These are phyloP conservation scores for Vanessa atalanta DNA, from an alignment of 1,140 invertebrate species.

Conservation along the genomic window DNA sequence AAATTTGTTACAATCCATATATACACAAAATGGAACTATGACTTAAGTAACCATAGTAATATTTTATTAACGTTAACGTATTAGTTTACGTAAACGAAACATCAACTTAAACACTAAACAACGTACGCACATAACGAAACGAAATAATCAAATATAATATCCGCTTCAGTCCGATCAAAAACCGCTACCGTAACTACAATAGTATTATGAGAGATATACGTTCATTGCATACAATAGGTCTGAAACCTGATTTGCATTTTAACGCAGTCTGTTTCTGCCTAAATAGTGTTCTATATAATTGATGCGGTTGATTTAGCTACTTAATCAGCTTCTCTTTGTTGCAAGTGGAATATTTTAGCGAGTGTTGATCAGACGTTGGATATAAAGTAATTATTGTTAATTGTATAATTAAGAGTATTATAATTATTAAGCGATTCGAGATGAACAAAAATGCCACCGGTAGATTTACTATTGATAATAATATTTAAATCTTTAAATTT, in stretches of 20 bases:
- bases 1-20: no score
- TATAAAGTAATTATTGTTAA: not conserved
- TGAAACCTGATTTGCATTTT: conserved; percentile 54
- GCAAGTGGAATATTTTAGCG: conserved; percentile 10
- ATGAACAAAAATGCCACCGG: no score
- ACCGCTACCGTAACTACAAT: conserved; percentile 25
- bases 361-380: conserved; percentile 12
- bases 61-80: no score
- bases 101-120: no score
- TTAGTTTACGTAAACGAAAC: no score
- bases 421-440: no score
- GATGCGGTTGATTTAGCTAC: conserved; percentile 42
- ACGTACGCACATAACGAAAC: no score
- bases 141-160: not conserved
- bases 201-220: conserved; percentile 46
- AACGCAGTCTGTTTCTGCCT: conserved; percentile 46
- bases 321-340: conserved; percentile 21
- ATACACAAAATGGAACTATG: no score
- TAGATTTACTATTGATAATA: no score
- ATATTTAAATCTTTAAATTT: no score
- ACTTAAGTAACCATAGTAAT: no score
- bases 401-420: no score
- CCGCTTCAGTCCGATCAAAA: conserved; percentile 1
- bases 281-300: conserved; percentile 49
- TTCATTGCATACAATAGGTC: conserved; percentile 43